Evolutionary conservation across 2,888 invertebrate species (phyloP), one percentile per base, ranked within the genome.

Genomic region (Tribolium freemani): DNA sequence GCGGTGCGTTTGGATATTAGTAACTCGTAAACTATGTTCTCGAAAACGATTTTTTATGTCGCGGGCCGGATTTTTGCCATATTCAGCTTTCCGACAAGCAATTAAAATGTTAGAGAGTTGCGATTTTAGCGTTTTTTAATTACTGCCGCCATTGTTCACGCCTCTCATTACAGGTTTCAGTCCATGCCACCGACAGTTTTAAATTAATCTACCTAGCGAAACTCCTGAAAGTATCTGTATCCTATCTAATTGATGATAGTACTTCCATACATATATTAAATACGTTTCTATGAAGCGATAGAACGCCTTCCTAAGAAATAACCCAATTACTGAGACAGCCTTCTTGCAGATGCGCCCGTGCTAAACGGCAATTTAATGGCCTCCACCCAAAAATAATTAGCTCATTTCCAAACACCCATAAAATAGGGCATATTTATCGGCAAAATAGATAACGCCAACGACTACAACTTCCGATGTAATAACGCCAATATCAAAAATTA

Each of bases 261-360:
- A 60, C 21, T 46, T 60, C 46, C 60, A 60, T 46, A 63, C 50
- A 50, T 30, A 48, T 50, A 31, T 21, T 63, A 50, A 63, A 63
- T 50, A 50, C 50, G 50, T 13, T 50, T 9, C 5, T 31, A 30
- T 60, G 46, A 46, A 60, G 48, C 58, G 45, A 11, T 48, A 48
- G 48, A 6, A 48, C 38, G 46, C 10, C 63, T 16, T 31, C 50
- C 31, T 51, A 53, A 46, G 66, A 54, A 66, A 54, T 66, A 66
- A 66, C 53, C 54, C 66, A 66, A 66, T 66, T 66, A 66, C 66
- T 54, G 54, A 66, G 46, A 54, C 66, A 54, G 38, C 46, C 44
- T 45, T 31, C 45, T 51, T 66, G 54, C 66, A 66, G 66, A 66
- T 66, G 66, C 66, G 53, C 46, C 54, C 63, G n/a, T 13, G 46